These are phyloP conservation scores for Lithobates pipiens DNA, from an alignment of 2,797 vertebrate genomes.

Conservation along the genomic window DNA sequence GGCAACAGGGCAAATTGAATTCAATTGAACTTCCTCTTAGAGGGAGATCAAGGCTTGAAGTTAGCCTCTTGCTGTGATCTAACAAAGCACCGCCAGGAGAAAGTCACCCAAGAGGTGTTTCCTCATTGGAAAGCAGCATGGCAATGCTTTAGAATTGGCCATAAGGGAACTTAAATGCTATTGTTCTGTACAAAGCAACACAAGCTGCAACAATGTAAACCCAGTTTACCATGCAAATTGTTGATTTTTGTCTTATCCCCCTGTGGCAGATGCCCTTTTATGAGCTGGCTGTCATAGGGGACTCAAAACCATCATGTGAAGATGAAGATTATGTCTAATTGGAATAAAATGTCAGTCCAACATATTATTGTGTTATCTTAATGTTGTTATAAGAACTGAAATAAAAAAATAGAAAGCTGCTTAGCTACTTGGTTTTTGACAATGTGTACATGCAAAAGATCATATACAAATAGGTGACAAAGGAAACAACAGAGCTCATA, in stretches of 20 bases:
- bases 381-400: too few species aligned
- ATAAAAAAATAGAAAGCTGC: too few species aligned
- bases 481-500: too few species aligned
- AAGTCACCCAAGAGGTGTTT: slow-evolving; percentile 76
- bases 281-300: slow-evolving; percentile 69
- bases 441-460: too few species aligned
- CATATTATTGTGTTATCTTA: too few species aligned
- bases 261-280: slow-evolving; percentile 78
- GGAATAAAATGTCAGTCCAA: not conserved
- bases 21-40: slow-evolving; percentile 78
- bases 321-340: slow-evolving; percentile 14
- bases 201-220: slow-evolving; percentile 77
- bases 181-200: slow-evolving; percentile 81
- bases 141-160: slow-evolving; percentile 82
- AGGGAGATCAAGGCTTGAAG: slow-evolving; percentile 82
- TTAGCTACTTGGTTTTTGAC: too few species aligned
- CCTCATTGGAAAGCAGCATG: slow-evolving; percentile 89
- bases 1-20: slow-evolving; percentile 82
- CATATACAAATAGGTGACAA: too few species aligned
- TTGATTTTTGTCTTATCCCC: slow-evolving; percentile 81
- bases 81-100: slow-evolving; percentile 84
- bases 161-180: slow-evolving; percentile 83
- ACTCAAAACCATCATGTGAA: slow-evolving; percentile 47
- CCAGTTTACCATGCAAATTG: slow-evolving; percentile 81
- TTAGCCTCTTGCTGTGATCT: slow-evolving; percentile 83